These are phyloP conservation scores for Papilio aristodemus DNA, from an alignment of 1,140 invertebrate genomes.

Conservation along the genomic window DNA sequence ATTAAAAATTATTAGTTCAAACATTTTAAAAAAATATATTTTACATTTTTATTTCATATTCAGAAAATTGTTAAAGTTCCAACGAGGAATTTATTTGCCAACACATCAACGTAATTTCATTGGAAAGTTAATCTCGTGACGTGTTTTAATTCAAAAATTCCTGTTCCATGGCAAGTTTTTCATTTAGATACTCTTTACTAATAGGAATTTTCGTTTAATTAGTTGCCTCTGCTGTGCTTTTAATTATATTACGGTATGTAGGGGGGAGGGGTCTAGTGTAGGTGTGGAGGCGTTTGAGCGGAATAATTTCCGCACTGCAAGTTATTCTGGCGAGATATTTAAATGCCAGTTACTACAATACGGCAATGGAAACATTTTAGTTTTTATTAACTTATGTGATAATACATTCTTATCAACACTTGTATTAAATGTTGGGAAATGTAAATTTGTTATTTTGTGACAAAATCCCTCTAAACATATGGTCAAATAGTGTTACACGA, in stretches of 20 bases:
- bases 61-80: conserved; percentile 4
- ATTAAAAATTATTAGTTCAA: too few species aligned
- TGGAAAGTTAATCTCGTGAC: conserved; percentile 29
- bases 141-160: conserved; percentile 35
- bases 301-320: conserved; percentile 32
- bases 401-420: background rate
- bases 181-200: conserved; percentile 35
- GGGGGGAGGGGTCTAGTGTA: conserved; percentile 1
- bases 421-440: background rate
- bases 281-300: conserved; percentile 35
- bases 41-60: conserved; percentile 3
- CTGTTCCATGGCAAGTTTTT: conserved; percentile 33
- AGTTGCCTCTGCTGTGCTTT: conserved; percentile 34
- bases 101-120: conserved; percentile 27
- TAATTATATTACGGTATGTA: conserved; percentile 34
- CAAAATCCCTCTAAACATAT: too few species aligned
- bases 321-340: conserved; percentile 33
- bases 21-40: background rate
- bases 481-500: too few species aligned
- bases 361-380: conserved; percentile 18
- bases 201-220: conserved; percentile 35
- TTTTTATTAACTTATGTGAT: conserved; percentile 27
- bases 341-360: conserved; percentile 30
- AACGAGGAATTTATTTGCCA: conserved; percentile 17
- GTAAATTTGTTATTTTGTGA: background rate